Conservation (phyloP, 2,113 vertebrate genomes). For the Rana temporaria region DNA sequence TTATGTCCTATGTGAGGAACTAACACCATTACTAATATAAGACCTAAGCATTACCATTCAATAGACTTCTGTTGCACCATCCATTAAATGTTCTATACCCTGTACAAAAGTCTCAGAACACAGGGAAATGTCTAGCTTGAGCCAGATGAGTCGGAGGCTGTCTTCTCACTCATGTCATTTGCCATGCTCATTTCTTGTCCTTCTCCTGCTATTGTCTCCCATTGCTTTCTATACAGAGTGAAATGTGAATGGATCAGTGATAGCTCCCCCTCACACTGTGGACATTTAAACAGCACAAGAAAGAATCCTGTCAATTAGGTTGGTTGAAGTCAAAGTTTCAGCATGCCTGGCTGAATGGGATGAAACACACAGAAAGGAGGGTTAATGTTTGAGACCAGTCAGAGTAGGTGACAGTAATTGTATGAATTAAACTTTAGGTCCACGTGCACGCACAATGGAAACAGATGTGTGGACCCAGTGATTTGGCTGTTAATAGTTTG, state of each 20-base stretch:
- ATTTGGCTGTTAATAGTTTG: slow-evolving; percentile 22
- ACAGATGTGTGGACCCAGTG: slow-evolving; percentile 23
- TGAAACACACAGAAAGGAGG: slow-evolving; percentile 51
- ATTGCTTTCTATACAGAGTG: slow-evolving; percentile 36
- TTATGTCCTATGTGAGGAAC: too few relatives aligned
- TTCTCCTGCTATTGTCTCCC: slow-evolving; percentile 46
- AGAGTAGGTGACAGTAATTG: slow-evolving; percentile 61
- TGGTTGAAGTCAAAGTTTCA: slow-evolving; percentile 61
- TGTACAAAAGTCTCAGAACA: slow-evolving; percentile 11
- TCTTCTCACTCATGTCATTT: slow-evolving; percentile 28
- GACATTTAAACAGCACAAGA: slow-evolving; percentile 63
- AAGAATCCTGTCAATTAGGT: slow-evolving; percentile 67
- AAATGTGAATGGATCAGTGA: slow-evolving; percentile 30
- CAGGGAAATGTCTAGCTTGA: not conserved
- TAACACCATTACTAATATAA: too few relatives aligned
- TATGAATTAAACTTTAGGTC: slow-evolving; percentile 39
- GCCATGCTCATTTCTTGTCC: slow-evolving; percentile 43
- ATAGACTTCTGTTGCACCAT: not conserved
- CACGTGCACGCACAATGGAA: slow-evolving; percentile 56
- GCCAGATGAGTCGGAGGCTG: slow-evolving; percentile 8
- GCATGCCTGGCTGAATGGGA: slow-evolving; percentile 59
- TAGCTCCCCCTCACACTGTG: slow-evolving; percentile 50
- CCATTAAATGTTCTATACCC: slow-evolving; percentile 1
- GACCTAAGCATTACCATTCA: too few relatives aligned
- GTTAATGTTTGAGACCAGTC: slow-evolving; percentile 34